These are phyloP conservation scores for Tetramorium parvispinum DNA, from an alignment of 1,140 invertebrate genomes.

Conservation along the genomic window DNA sequence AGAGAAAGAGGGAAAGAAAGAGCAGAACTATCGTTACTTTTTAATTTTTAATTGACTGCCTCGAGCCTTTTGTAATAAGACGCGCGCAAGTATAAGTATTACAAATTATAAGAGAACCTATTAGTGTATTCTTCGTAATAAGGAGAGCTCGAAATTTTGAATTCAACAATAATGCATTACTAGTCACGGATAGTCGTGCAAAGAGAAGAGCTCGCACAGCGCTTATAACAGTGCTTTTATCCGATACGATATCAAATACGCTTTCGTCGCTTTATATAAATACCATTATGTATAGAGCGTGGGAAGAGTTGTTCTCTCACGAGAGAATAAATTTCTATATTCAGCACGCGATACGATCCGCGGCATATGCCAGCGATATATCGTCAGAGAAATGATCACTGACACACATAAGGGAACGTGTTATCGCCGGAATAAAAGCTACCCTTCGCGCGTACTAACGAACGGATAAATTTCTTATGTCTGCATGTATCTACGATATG, in stretches of 20 bases:
- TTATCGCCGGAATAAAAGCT: not conserved
- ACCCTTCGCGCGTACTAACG: not conserved
- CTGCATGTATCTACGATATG: constrained; percentile 17
- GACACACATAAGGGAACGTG: not conserved
- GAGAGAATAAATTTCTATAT: constrained; percentile 25
- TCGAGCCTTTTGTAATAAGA: not conserved
- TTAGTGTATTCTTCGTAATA: not conserved
- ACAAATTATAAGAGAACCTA: not conserved
- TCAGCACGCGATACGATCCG: not conserved
- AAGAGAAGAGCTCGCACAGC: not conserved
- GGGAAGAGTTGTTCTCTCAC: not conserved
- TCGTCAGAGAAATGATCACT: constrained; percentile 25
- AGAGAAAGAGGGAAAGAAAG: not conserved
- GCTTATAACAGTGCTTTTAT: not conserved
- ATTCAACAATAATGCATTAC: not conserved
- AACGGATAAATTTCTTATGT: constrained; percentile 36
- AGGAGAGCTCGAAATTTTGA: not conserved
- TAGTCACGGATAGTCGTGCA: not conserved
- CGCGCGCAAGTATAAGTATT: not conserved
- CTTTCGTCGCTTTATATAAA: constrained; percentile 31
- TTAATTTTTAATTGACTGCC: not conserved
- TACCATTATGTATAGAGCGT: not conserved
- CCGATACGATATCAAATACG: constrained; percentile 11
- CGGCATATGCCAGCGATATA: not conserved
- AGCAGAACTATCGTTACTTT: not conserved